phyloP scores from a whole-genome alignment of 2,888 invertebrate species.

The Dicyrtoma fusca region DNA sequence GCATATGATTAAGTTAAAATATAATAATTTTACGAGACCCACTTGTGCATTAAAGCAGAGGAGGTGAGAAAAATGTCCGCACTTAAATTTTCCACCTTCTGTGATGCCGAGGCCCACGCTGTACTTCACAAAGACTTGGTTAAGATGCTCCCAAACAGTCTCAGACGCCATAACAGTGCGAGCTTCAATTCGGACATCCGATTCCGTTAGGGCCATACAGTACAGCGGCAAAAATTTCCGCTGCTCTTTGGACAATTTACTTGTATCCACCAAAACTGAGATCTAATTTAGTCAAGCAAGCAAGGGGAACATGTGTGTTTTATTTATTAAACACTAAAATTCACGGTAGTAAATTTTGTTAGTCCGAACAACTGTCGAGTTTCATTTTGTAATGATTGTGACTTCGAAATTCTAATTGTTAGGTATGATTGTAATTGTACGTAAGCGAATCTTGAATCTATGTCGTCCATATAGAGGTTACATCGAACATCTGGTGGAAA shows the following conservation, averaged over 20 bases:
- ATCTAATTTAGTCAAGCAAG: slow-evolving; percentile 64
- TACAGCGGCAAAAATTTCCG: slow-evolving; percentile 76
- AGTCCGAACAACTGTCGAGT: too few relatives aligned
- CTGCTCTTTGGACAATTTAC: slow-evolving; percentile 64
- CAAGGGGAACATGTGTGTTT: not conserved
- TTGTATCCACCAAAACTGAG: slow-evolving; percentile 73
- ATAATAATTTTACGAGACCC: not conserved
- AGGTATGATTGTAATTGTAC: slow-evolving; percentile 60
- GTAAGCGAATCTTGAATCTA: slow-evolving; percentile 81
- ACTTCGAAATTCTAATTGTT: not conserved
- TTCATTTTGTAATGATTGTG: not conserved
- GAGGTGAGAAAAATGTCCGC: slow-evolving; percentile 72
- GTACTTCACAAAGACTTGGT: slow-evolving; percentile 72
- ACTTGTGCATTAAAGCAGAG: slow-evolving; percentile 68
- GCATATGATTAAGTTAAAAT: not conserved
- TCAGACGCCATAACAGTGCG: slow-evolving; percentile 68
- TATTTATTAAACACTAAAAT: too few relatives aligned
- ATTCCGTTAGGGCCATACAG: slow-evolving; percentile 74
- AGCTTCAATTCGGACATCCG: slow-evolving; percentile 65
- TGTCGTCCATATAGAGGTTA: slow-evolving; percentile 67
- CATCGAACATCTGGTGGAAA: slow-evolving; percentile 46
- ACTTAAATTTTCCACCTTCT: slow-evolving; percentile 66
- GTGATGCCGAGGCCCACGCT: slow-evolving; percentile 69
- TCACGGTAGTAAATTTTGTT: too few relatives aligned
- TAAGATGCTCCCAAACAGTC: slow-evolving; percentile 75